These are phyloP conservation scores for Crypturellus undulatus DNA, from an alignment of 2,113 vertebrate genomes.

Conservation along the genomic window DNA sequence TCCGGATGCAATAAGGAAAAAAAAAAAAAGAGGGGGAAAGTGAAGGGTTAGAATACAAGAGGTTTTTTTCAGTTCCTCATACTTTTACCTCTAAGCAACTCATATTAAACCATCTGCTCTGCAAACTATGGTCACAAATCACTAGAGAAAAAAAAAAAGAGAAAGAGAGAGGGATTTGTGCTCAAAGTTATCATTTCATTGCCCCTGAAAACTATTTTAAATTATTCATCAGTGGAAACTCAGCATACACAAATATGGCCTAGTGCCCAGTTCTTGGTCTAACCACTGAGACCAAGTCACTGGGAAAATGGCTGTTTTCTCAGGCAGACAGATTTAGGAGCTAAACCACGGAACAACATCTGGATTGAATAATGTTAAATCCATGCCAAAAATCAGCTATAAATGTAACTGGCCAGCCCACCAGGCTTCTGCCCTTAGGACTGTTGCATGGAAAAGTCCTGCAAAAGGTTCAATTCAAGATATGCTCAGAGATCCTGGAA, in stretches of 20 bases:
- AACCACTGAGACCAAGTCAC: slow-evolving; percentile 58
- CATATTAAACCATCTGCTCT: neutral
- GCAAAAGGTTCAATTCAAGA: slow-evolving; percentile 14
- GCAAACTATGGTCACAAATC: slow-evolving; percentile 11
- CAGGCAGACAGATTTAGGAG: slow-evolving; percentile 54
- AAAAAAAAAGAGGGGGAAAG: slow-evolving; percentile 4
- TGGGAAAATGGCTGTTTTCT: slow-evolving; percentile 64
- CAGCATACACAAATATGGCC: slow-evolving; percentile 42
- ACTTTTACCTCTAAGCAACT: neutral
- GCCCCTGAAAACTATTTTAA: slow-evolving; percentile 60
- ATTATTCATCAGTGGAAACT: slow-evolving; percentile 69
- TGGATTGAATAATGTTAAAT: slow-evolving; percentile 52
- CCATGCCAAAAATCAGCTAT: slow-evolving; percentile 44
- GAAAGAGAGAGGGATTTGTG: slow-evolving; percentile 24
- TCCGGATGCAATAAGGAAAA: neutral
- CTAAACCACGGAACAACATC: slow-evolving; percentile 61
- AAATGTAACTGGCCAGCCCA: slow-evolving; percentile 40
- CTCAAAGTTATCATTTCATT: slow-evolving; percentile 57
- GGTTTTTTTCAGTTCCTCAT: neutral
- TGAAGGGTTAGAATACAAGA: neutral
- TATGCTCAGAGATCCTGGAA: slow-evolving; percentile 45
- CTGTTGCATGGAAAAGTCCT: slow-evolving; percentile 31
- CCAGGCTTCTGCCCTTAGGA: slow-evolving; percentile 4
- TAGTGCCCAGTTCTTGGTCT: slow-evolving; percentile 48
- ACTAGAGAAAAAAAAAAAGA: neutral